A percentile compares a stretch with the other conserved stretches of the same genome.
These are phyloP conservation scores for Periophthalmus magnuspinnatus DNA, from an alignment of 2,797 vertebrate species.

Conservation along the genomic window DNA sequence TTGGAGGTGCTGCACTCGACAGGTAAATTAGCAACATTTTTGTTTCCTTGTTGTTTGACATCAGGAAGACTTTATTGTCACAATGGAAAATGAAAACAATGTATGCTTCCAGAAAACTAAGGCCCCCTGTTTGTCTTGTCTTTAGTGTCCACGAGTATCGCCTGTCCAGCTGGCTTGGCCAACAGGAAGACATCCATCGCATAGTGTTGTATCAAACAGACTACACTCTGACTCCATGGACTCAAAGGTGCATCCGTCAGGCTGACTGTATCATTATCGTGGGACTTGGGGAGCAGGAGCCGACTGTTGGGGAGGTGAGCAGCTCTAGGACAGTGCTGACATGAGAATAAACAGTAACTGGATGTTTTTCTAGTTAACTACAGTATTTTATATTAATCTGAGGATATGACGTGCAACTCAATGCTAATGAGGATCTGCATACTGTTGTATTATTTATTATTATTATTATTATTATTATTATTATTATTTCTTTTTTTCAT, in stretches of 20 bases:
- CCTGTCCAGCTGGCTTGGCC: slow-evolving; percentile 94
- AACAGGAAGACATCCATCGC: slow-evolving; percentile 94
- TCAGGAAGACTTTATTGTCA: slow-evolving; percentile 29
- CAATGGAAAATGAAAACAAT: background rate
- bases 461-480: too few relatives aligned
- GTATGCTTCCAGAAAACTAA: background rate
- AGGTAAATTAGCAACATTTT: slow-evolving; percentile 70
- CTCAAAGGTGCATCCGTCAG: slow-evolving; percentile 93
- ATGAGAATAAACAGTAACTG: background rate
- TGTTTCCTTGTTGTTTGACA: slow-evolving; percentile 6
- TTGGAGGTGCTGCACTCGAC: slow-evolving; percentile 90
- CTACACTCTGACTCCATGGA: slow-evolving; percentile 90
- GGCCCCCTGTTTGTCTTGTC: background rate
- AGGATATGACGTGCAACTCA: background rate
- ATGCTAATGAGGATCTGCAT: too few relatives aligned
- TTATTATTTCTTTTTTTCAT: background rate
- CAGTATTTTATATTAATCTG: background rate
- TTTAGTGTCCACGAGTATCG: slow-evolving; percentile 90
- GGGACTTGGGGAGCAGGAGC: slow-evolving; percentile 92
- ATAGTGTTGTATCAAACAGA: slow-evolving; percentile 95
- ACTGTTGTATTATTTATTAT: too few relatives aligned
- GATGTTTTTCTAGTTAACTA: background rate
- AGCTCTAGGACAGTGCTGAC: background rate
- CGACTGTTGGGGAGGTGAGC: slow-evolving; percentile 81
- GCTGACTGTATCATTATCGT: slow-evolving; percentile 95